Base-by-base conservation (phyloP, 2,888 invertebrate genomes). In the Drosophila paramelanica region DNA sequence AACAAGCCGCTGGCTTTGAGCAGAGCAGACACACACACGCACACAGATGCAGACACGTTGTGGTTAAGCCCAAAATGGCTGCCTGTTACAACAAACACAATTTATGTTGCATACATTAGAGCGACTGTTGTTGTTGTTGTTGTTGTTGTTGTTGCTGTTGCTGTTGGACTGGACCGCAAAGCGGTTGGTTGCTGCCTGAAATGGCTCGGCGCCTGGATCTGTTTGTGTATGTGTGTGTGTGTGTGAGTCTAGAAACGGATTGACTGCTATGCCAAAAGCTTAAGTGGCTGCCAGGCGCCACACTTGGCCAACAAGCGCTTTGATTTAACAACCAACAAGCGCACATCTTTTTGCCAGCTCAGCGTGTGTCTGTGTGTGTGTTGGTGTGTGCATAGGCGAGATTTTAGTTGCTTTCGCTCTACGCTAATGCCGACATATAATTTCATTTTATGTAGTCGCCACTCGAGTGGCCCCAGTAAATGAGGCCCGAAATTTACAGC, bases 201-300 rank as follows among this genome's bases (percentile, higher is more conserved):
- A 31, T 31, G 31, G 31, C 31, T 10, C 31, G 10, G 31, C 10
- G 8, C 10, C 10, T 31, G 31, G 3, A 8, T 36, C n/a, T 20
- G 10, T 31, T 8, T 8, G 23, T 27, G 1, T 6, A 7, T 14
- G 6, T 31, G 20, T 41, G 2, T 17, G 5, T n/a, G 17, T 11
- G 38, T 60, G 20, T 73, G 57, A 72, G 79, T 81, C 84, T 79
- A 84, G 85, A 77, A 81, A 70, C 84, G 87, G 83, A 84, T 84
- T 84, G 83, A 84, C 87, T 84, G 80, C 81, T 81, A 87, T 79
- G 81, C 87, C 87, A 84, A 81, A 87, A 87, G 83, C 87, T 84
- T 87, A 84, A 84, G 83, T 84, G 83, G 75, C 87, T 87, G 71
- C 71, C 68, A 62, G 69, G 59, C 73, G 49, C 69, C 59, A 59